A percentile compares a stretch with the other conserved stretches of the same genome.
phyloP scores from a whole-genome alignment of 2,888 invertebrate species.

The Lasioglossum zephyrum region DNA sequence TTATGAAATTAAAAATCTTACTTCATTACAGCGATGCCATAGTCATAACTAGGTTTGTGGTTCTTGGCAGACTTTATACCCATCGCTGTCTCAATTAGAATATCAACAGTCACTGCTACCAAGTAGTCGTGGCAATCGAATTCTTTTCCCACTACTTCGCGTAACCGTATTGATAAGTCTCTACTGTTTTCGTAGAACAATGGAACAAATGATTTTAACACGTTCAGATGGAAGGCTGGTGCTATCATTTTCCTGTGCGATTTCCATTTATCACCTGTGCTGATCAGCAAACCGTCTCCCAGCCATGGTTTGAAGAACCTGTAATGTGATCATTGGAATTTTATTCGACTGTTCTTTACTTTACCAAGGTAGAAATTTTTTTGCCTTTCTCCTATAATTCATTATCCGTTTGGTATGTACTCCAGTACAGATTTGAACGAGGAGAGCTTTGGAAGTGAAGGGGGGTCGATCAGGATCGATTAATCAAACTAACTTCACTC shows the following conservation, averaged over 20 bases:
- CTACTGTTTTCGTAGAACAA: constrained; percentile 85
- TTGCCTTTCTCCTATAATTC: too few species aligned
- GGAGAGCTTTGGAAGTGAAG: too few species aligned
- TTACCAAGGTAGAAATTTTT: too few species aligned
- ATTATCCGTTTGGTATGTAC: too few species aligned
- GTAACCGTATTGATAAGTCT: constrained; percentile 82
- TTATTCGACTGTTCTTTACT: too few species aligned
- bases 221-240: constrained; percentile 85
- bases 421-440: too few species aligned
- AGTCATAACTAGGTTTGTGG: constrained; percentile 85
- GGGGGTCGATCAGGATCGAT: too few species aligned
- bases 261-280: constrained; percentile 85
- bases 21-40: constrained; percentile 87
- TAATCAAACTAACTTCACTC: too few species aligned
- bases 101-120: constrained; percentile 85
- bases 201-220: constrained; percentile 86
- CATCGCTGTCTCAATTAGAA: constrained; percentile 86
- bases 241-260: constrained; percentile 86
- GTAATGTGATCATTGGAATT: neutral
- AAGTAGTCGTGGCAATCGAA: constrained; percentile 86
- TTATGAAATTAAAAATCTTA: constrained; percentile 74
- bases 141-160: constrained; percentile 82
- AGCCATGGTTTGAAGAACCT: constrained; percentile 83
- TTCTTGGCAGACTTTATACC: constrained; percentile 85
- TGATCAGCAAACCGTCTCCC: constrained; percentile 82